Base-by-base conservation (phyloP, 2,797 vertebrate species). In the Corythornis leucogaster region DNA sequence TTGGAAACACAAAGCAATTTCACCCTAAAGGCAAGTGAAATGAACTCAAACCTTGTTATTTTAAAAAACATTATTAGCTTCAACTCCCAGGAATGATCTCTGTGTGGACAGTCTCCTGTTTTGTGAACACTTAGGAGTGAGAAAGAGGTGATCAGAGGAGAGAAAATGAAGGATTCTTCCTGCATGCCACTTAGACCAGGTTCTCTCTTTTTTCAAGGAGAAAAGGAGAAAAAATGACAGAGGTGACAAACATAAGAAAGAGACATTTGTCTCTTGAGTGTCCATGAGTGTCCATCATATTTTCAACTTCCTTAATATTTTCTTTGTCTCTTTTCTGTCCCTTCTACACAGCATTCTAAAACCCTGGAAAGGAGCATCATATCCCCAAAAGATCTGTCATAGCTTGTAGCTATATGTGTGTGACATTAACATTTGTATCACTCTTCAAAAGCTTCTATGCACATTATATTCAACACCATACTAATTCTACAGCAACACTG, bases 1-100 rank as follows among this genome's bases (percentile, higher is more conserved):
- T 85, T 81, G 42, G 62, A 80, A 81, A 80, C 31, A 38, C 5
- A 62, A 91, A 80, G 53, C 43, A 86, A 74, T 61, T 59, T 22
- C 30, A 89, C 43, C 46, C 87, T 89, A 66, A 92, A 91, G 73
- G 79, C 77, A 92, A 78, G 43, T 59, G 73, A 92, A 93, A 93
- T 75, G 3, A 91, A 91, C 26, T 75, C 76, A 93, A 80, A 94
- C 40, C 68, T 78, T 80, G 17, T 89, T 75, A 83, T 76, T 95
- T 78, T 11, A 66, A 80, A 93, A 92, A 28, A 68, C 14, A 20
- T n/a, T 2, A 67, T 90, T 77, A 88, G 30, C 59, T 86, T 69
- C 76, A 89, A 90, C 18, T 80, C 75, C 82, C 19, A 77, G 86
- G 61, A 70, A 30, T 43, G 46, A 82, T 64, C 22, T 85, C 54